Percentiles rank a stretch among this genome's conserved stretches.
phyloP scores from a whole-genome alignment of 2,888 invertebrate species.

The Chymomyza amoena region DNA sequence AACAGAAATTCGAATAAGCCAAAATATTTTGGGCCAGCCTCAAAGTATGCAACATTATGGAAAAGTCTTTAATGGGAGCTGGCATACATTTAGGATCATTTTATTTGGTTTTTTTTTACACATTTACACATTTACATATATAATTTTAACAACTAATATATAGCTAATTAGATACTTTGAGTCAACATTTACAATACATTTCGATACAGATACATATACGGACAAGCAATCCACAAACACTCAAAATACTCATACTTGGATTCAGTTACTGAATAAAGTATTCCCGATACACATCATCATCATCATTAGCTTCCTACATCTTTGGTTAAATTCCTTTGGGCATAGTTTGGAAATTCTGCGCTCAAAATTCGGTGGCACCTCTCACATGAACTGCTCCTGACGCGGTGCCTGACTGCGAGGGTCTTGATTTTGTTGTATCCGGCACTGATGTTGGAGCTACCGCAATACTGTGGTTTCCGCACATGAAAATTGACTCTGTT shows the following conservation, averaged over 20 bases:
- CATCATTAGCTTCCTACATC: slow-evolving; percentile 23
- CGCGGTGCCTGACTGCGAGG: slow-evolving; percentile 21
- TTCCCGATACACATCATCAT: neutral
- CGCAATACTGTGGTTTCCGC: slow-evolving; percentile 78
- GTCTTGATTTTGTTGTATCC: slow-evolving; percentile 23
- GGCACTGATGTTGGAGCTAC: slow-evolving; percentile 67
- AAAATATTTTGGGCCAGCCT: neutral
- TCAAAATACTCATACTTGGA: neutral
- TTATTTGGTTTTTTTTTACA: neutral
- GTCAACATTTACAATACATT: slow-evolving; percentile 49
- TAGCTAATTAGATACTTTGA: slow-evolving; percentile 45
- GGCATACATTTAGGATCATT: slow-evolving; percentile 34
- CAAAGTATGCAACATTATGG: slow-evolving; percentile 30
- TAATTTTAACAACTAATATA: slow-evolving; percentile 29
- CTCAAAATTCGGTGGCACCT: slow-evolving; percentile 20
- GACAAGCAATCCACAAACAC: slow-evolving; percentile 3
- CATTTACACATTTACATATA: neutral
- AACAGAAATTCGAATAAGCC: no score
- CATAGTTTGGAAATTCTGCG: slow-evolving; percentile 42
- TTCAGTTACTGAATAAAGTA: neutral
- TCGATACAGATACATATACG: slow-evolving; percentile 18
- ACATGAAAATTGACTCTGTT: slow-evolving; percentile 77
- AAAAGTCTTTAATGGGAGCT: neutral
- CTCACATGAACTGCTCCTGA: slow-evolving; percentile 34
- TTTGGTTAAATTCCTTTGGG: slow-evolving; percentile 41